Conservation (phyloP, 2,113 vertebrate genomes). For the Dolichallabes microphthalmus region DNA sequence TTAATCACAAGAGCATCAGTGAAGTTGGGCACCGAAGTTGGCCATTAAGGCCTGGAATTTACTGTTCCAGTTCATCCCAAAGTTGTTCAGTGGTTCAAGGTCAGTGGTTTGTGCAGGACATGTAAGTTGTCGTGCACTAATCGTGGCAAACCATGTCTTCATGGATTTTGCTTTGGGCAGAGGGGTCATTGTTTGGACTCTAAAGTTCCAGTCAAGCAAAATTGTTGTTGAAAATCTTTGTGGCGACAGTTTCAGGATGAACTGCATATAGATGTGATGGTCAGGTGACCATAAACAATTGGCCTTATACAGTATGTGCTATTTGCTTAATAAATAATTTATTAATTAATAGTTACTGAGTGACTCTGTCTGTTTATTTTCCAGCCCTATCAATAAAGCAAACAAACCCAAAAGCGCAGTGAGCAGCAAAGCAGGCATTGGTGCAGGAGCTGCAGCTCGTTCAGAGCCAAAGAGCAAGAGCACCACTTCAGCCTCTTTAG, state of each 20-base stretch:
- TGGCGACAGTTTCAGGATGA: neutral
- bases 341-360: neutral
- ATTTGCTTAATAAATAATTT: neutral
- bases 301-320: neutral
- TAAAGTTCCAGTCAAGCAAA: neutral
- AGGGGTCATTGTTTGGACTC: neutral
- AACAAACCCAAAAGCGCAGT: conserved; percentile 68
- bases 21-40: neutral
- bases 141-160: neutral
- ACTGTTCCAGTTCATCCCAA: neutral
- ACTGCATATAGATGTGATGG: neutral
- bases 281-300: neutral
- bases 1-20: neutral
- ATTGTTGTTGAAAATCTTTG: neutral
- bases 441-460: conserved; percentile 58
- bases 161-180: neutral
- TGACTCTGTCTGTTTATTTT: conserved; percentile 18
- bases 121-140: neutral
- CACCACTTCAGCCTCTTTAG: conserved; percentile 64
- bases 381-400: conserved; percentile 77
- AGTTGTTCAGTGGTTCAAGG: neutral
- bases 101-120: neutral
- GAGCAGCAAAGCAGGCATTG: conserved; percentile 71
- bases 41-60: neutral
- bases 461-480: conserved; percentile 75